Evolutionary conservation across 2,888 invertebrate species (phyloP).

Genomic region (Chesias legatella): DNA sequence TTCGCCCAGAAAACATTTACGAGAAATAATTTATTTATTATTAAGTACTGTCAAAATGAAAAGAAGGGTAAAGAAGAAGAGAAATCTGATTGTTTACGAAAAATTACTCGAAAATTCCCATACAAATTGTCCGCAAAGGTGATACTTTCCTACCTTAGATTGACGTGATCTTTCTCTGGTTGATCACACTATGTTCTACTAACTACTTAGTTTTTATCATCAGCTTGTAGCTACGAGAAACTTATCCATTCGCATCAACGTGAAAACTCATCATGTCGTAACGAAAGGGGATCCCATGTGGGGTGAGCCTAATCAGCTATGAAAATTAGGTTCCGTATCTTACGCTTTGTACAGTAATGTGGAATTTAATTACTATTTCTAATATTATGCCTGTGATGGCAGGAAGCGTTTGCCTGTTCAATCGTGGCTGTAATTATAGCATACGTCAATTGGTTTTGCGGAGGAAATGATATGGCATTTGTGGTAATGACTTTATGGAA

Average conservation of each 20-base stretch:
- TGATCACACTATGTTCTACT: no score
- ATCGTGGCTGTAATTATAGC: constrained; percentile 26
- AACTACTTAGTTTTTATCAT: no score
- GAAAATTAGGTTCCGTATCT: constrained; percentile 79
- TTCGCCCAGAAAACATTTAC: no score
- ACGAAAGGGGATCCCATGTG: constrained; percentile 59
- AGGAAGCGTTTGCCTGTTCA: constrained; percentile 61
- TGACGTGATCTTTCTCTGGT: no score
- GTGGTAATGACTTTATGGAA: background rate
- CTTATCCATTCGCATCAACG: background rate
- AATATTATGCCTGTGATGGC: constrained; percentile 52
- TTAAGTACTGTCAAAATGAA: no score
- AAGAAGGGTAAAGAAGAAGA: no score
- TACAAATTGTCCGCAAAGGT: no score
- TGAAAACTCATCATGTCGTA: constrained; percentile 36
- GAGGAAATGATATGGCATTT: constrained; percentile 5
- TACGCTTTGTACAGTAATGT: constrained; percentile 72
- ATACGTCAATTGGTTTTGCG: constrained; percentile 14
- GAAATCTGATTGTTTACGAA: no score
- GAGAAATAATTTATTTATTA: no score
- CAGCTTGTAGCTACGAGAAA: background rate
- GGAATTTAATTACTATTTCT: constrained; percentile 78
- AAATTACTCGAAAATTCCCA: no score
- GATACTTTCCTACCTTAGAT: no score
- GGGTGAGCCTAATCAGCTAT: constrained; percentile 78